Evolutionary conservation across 2,113 vertebrate species (phyloP).

Genomic region (Peucedramus taeniatus): DNA sequence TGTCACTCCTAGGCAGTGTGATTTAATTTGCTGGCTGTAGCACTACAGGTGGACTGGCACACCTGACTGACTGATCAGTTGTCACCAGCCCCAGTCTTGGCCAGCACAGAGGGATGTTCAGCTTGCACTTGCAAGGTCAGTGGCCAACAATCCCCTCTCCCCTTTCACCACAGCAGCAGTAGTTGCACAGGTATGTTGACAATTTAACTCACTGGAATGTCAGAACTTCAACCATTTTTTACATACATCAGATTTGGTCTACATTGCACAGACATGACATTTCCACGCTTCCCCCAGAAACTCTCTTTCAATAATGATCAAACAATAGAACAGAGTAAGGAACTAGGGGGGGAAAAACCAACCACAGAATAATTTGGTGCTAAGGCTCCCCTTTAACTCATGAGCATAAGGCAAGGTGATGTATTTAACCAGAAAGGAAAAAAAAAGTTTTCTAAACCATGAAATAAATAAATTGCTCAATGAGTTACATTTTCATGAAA

Average conservation of each 20-base stretch:
- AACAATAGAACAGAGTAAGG: background rate
- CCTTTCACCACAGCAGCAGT: background rate
- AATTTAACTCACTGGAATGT: background rate
- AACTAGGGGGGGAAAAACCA: rapidly evolving
- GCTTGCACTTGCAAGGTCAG: slow-evolving; percentile 5
- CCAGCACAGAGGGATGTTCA: background rate
- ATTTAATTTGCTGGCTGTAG: background rate
- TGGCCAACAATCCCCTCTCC: background rate
- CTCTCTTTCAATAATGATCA: background rate
- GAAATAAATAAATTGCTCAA: background rate
- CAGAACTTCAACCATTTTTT: background rate
- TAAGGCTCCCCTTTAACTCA: background rate
- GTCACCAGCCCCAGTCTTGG: background rate
- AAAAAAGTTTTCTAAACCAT: background rate
- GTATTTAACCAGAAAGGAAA: background rate
- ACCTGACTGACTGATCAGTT: background rate
- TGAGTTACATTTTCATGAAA: background rate
- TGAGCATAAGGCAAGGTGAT: background rate
- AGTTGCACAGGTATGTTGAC: background rate
- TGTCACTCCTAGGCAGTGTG: background rate
- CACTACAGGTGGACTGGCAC: slow-evolving; percentile 30
- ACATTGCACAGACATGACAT: background rate
- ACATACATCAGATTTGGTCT: rapidly evolving
- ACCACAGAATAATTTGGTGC: background rate
- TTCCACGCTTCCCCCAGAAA: background rate